Evolutionary conservation across 2,797 vertebrate genomes (phyloP), one percentile per base, ranked within the genome.

Genomic region (Tachyglossus aculeatus): DNA sequence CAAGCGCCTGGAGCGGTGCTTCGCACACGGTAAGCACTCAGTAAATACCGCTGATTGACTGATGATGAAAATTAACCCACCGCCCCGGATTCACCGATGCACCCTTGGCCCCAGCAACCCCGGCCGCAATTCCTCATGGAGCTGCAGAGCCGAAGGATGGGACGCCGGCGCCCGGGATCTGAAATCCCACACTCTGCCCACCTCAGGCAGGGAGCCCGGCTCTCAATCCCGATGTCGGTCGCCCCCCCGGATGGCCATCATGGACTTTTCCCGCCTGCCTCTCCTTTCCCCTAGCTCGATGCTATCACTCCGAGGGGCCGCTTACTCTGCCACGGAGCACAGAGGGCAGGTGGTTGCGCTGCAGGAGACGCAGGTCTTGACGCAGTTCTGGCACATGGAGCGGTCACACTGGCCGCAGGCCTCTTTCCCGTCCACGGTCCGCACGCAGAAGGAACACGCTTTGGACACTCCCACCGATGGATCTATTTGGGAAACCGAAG

Each of bases 281-380:
- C 21, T 24, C 24, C 24, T 41, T 44, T 44, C 4, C 9, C 43
- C 22, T n/a, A 45, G 27, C 13, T 24, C 3, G 22, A 24, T 43
- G n/a, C n/a, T n/a, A n/a, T n/a, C n/a, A n/a, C n/a, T n/a, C 14
- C 10, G 29, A 21, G 10, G 6, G 15, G 41, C 37, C 63, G 93
- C 94, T 94, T 84, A 94, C 94, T 92, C 90, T 1, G 57, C 0
- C 1, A 88, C 12, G 5, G 86, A 82, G 33, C 94, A 94, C 34
- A 88, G 36, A 6, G 90, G 55, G n/a, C 93, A 94, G 59, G 78
- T 67, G 9, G 81, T 18, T 0, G 82, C 1, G 2, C 61, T 89
- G 0, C 93, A 94, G 79, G 82, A 66, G 71, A 86, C 60, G 82
- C 93, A 94, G 67, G 84, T 58, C 55, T 77, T 85, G 71, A 88